A percentile compares a stretch with the other conserved stretches of the same genome.
phyloP scores from a whole-genome alignment of 2,113 vertebrate species.

The Sakesphorus luctuosus region DNA sequence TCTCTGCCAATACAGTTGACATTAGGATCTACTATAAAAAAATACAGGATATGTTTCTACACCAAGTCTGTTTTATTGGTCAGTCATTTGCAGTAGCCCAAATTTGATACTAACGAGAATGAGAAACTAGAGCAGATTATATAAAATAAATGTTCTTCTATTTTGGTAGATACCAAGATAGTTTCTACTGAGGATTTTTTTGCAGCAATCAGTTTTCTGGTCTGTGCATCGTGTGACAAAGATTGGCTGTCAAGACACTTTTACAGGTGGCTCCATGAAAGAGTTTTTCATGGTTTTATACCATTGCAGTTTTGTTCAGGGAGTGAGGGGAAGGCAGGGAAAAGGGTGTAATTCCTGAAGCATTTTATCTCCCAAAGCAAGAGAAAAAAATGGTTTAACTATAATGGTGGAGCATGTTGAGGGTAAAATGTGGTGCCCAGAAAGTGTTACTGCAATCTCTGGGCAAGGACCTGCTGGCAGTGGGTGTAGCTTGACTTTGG shows the following conservation, averaged over 20 bases:
- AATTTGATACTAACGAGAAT: not conserved
- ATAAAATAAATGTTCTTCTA: not conserved
- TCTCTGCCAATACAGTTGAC: not conserved
- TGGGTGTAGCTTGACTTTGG: not conserved
- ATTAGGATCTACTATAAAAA: not conserved
- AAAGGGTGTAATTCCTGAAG: not conserved
- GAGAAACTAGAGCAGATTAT: not conserved
- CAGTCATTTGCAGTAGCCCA: not conserved
- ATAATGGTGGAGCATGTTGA: not conserved
- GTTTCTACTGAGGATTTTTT: not conserved
- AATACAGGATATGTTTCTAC: not conserved
- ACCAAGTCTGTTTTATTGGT: rapidly evolving
- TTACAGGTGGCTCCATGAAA: not conserved
- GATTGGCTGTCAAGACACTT: not conserved
- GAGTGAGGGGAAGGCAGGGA: not conserved
- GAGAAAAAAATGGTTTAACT: not conserved
- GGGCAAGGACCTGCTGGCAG: not conserved
- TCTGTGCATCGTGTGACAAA: not conserved
- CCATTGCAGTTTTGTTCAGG: not conserved
- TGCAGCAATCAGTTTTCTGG: not conserved
- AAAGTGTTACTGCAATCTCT: not conserved
- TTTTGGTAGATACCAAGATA: not conserved
- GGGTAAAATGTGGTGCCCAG: not conserved
- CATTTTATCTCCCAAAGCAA: not conserved
- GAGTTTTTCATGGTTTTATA: not conserved